Conservation (phyloP, 2,113 vertebrate species). For the Python bivittatus region DNA sequence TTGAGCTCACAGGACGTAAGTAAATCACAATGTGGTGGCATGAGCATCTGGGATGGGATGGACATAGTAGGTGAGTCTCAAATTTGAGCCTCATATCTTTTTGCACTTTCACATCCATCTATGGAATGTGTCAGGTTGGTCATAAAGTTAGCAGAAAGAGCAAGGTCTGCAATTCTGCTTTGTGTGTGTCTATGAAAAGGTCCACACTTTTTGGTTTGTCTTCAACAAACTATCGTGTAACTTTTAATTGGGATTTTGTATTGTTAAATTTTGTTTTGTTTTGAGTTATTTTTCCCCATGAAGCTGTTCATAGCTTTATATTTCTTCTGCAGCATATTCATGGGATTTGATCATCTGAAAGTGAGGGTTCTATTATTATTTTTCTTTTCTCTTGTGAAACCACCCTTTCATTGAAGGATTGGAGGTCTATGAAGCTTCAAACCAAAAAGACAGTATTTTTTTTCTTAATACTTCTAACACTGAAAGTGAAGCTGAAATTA, state of each 20-base stretch:
- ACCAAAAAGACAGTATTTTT: background rate
- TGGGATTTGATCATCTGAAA: background rate
- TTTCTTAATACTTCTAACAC: background rate
- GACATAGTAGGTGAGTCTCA: background rate
- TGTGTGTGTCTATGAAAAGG: background rate
- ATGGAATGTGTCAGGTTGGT: background rate
- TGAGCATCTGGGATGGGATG: background rate
- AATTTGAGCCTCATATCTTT: background rate
- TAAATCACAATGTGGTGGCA: conserved; percentile 11
- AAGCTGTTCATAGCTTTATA: background rate
- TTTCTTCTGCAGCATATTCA: background rate
- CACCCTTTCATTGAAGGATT: background rate
- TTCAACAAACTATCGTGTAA: background rate
- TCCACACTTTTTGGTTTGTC: background rate
- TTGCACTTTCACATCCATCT: background rate
- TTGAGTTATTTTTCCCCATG: background rate
- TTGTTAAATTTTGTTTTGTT: background rate
- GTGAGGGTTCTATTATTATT: background rate
- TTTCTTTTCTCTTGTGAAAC: background rate
- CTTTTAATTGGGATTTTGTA: background rate
- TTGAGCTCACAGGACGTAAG: conserved; percentile 98
- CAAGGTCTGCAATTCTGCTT: background rate
- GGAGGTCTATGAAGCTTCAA: background rate
- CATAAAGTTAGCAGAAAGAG: background rate
- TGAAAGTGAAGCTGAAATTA: background rate